Evolutionary conservation across 2,888 invertebrate species (phyloP).

Genomic region (Peribatodes rhomboidaria): DNA sequence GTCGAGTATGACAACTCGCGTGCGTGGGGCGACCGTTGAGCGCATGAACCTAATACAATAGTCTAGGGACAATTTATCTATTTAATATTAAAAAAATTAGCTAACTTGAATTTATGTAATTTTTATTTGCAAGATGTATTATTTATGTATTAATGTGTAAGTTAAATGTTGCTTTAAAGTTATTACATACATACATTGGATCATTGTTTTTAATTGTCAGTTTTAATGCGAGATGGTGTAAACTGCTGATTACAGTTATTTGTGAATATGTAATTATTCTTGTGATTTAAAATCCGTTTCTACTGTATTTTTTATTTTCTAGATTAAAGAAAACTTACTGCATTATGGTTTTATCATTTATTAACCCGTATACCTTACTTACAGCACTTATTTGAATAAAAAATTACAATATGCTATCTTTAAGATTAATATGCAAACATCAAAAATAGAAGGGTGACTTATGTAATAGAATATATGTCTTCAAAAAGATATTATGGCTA

Average conservation of each 20-base stretch:
- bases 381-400: too few relatives aligned
- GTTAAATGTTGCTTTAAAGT: conserved; percentile 85
- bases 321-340: conserved; percentile 86
- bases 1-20: conserved; percentile 22
- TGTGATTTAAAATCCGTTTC: conserved; percentile 86
- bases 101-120: conserved; percentile 85
- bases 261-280: conserved; percentile 87
- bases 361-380: not conserved
- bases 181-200: conserved; percentile 75
- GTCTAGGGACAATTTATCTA: conserved; percentile 82
- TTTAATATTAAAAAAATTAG: conserved; percentile 75
- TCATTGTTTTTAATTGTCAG: conserved; percentile 80
- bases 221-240: conserved; percentile 76
- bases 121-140: conserved; percentile 85
- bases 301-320: conserved; percentile 87
- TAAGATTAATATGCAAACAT: too few relatives aligned
- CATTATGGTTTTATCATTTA: conserved; percentile 53
- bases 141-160: conserved; percentile 86
- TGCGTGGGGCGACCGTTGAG: conserved; percentile 51
- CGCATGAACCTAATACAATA: conserved; percentile 68
- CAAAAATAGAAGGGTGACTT: too few relatives aligned
- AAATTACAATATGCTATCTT: too few relatives aligned
- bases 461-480: too few relatives aligned
- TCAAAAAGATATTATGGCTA: too few relatives aligned
- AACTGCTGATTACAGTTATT: conserved; percentile 79